Percentiles rank a stretch among this genome's conserved stretches.
Evolutionary conservation across 2,888 invertebrate species (phyloP).

Genomic region (Agrotis segetum): DNA sequence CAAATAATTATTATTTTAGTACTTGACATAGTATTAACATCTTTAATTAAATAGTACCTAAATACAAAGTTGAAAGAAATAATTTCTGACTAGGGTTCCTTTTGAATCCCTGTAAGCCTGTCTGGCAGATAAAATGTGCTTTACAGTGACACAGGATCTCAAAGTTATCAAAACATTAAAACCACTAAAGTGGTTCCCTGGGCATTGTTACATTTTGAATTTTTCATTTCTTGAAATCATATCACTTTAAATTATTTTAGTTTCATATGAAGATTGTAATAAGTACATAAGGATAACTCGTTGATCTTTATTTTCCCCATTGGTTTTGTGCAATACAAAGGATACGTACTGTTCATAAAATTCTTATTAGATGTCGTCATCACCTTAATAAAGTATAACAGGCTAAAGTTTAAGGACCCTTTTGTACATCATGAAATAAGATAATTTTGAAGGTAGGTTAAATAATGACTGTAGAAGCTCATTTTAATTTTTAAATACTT

Average conservation of each 20-base stretch:
- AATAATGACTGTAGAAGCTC: no score
- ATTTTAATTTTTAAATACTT: background rate
- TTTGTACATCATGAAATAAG: no score
- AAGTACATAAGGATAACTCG: constrained; percentile 7
- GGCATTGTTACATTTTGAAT: background rate
- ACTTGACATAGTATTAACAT: background rate
- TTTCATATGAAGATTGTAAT: background rate
- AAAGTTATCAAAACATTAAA: background rate
- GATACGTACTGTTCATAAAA: background rate
- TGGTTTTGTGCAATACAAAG: background rate
- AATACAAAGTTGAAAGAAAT: background rate
- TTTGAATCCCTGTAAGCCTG: background rate
- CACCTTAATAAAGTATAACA: background rate
- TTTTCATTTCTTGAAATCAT: background rate
- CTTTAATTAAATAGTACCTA: background rate
- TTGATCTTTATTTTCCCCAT: constrained; percentile 11
- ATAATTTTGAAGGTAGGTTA: no score
- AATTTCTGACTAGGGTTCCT: no score
- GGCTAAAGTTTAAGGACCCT: background rate
- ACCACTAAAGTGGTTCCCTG: background rate
- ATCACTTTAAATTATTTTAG: background rate
- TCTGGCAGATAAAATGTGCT: background rate
- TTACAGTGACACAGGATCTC: background rate
- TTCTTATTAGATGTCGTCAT: no score
- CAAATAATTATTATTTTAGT: no score